Base-by-base conservation (phyloP, 2,888 invertebrate genomes). In the Ochropacha duplaris region DNA sequence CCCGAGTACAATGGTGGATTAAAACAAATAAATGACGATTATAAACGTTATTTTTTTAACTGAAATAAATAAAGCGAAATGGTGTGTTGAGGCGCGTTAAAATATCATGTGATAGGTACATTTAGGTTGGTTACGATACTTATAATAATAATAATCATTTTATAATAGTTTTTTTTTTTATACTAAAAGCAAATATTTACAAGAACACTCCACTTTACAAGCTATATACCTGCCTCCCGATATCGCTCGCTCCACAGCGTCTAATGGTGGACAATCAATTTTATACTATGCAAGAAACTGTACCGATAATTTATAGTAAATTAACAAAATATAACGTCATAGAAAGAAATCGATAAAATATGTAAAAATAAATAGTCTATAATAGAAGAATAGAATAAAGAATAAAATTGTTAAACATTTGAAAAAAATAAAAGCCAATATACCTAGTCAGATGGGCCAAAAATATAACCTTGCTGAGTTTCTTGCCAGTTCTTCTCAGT, bases 131-230 rank as follows among this genome's bases (percentile, higher is more conserved):
- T 79, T 79, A 82, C 69, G 72, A 72, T 75, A 74, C 70, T 52
- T 34, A 52, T 31, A 76, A 76, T 83, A 74, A 80, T 75, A 65
- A 74, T 76, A 31, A 31, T 31, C 31, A 31, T 77, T 76, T 79
- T 77, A 74, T 74, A 79, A 78, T 79, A 78, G 69, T 79, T 83
- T 83, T 31, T 84, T 69, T 79, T 83, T 83, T 31, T 84, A 84
- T 62, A 83, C 86, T 91, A 90, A 76, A 88, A 89, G 90, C 89
- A 77, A 84, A 73, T 90, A 91, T 90, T 84, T 91, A 91, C 90
- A 90, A 80, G 78, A 83, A 83, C 87, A 83, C 81, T 79, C 81
- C 85, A 78, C 84, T 78, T 82, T 79, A 78, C 86, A 83, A 84
- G 83, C 86, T 86, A 85, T 66, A 78, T 73, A 84, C 86, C 86